A percentile compares a stretch with the other conserved stretches of the same genome.
These are phyloP conservation scores for Ramphastos sulfuratus DNA, from an alignment of 2,113 vertebrate genomes.

Conservation along the genomic window DNA sequence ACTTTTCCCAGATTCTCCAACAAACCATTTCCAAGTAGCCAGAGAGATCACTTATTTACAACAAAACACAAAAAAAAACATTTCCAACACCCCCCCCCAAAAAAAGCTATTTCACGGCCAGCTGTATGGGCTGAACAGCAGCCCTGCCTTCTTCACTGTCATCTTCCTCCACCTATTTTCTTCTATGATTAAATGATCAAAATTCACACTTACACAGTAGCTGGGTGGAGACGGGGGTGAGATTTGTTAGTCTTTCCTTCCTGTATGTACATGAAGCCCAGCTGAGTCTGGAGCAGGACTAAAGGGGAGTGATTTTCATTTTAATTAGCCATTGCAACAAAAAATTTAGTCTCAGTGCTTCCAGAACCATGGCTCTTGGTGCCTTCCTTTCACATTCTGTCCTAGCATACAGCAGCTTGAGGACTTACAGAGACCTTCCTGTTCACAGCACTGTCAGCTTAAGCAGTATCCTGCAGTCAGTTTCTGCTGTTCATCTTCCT, in stretches of 20 bases:
- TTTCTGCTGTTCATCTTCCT: not conserved
- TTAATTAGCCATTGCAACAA: not conserved
- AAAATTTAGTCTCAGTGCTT: not conserved
- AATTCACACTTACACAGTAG: not conserved
- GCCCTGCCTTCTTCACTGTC: not conserved
- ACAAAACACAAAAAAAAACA: not conserved
- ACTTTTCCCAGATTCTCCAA: constrained; percentile 46
- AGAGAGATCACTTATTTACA: not conserved
- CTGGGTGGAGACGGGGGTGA: too few species aligned
- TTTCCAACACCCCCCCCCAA: not conserved
- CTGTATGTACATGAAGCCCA: not conserved
- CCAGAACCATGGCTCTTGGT: not conserved
- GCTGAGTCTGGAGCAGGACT: not conserved
- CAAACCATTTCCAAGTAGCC: constrained; percentile 9
- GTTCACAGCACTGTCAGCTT: too few species aligned
- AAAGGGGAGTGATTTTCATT: not conserved
- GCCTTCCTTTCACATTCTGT: not conserved
- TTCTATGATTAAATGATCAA: not conserved
- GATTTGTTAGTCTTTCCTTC: not conserved
- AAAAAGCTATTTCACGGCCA: not conserved
- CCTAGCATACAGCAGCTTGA: not conserved
- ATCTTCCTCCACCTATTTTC: not conserved
- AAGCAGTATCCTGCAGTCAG: too few species aligned
- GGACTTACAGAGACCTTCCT: not conserved
- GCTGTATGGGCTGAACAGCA: not conserved